A percentile compares a stretch with the other conserved stretches of the same genome.
Evolutionary conservation across 2,888 invertebrate genomes (phyloP).

Genomic region (Sinotaia quadrata): DNA sequence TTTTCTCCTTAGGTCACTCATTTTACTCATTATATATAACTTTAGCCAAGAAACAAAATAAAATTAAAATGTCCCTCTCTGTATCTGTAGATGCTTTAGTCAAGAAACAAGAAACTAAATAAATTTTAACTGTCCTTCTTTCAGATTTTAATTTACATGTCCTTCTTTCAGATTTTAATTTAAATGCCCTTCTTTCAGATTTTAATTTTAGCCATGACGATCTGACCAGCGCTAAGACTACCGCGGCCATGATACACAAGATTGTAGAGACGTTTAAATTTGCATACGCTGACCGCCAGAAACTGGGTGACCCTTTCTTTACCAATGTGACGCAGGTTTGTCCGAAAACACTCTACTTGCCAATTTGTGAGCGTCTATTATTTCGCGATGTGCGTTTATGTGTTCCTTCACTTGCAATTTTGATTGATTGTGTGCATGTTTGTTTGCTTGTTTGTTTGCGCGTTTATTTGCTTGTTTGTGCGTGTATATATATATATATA

Average conservation of each 20-base stretch:
- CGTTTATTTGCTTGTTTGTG: background rate
- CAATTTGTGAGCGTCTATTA: background rate
- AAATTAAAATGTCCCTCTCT: too few species aligned
- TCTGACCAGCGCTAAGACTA: conserved; percentile 27
- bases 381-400: background rate
- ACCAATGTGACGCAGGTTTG: conserved; percentile 64
- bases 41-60: too few species aligned
- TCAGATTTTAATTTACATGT: too few species aligned
- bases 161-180: too few species aligned
- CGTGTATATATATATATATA: background rate
- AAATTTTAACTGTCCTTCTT: too few species aligned
- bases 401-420: conserved; percentile 7
- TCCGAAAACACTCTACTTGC: background rate
- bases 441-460: background rate
- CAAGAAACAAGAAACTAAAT: too few species aligned
- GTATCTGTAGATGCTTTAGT: too few species aligned
- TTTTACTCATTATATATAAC: too few species aligned
- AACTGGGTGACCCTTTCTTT: conserved; percentile 54
- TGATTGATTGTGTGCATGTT: too few species aligned
- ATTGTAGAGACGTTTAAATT: conserved; percentile 90
- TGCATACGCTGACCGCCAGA: conserved; percentile 81
- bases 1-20: too few species aligned
- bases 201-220: conserved; percentile 34
- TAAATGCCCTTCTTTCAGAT: too few species aligned
- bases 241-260: conserved; percentile 81